Evolutionary conservation across 2,888 invertebrate genomes (phyloP), one percentile per base, ranked within the genome.

Genomic region (Caenorhabditis zanzibari): DNA sequence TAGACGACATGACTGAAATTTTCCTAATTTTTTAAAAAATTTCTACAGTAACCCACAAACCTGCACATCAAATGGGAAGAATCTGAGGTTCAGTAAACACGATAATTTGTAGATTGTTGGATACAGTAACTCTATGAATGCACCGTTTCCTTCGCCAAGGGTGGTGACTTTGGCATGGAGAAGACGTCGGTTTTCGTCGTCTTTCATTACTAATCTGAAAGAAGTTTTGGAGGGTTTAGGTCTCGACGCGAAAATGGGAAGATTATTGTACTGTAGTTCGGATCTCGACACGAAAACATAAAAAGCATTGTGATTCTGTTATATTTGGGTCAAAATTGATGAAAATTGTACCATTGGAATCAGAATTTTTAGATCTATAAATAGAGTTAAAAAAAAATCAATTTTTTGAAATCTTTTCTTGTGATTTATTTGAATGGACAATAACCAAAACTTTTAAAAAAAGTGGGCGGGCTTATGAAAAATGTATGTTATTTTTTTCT

Each of bases 31-130:
- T 54, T 54, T 54, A 1, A 54, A 54, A 14, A 26, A 5, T 5
- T 16, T 19, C 47, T 7, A 47, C 47, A 19, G 47, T 47, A 38
- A 2, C 10, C 38, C 12, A 38, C 38, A 38, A 10, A 86, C 88
- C 82, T 89, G 89, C n/a, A 87, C 81, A 73, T 89, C 89, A 64
- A 87, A 90, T 10, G 90, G 90, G 54, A 90, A 88, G 59, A 88
- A 86, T 59, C 83, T 26, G 10, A 88, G 58, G 47, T 89, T 84
- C 32, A 90, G 72, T 2, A 85, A 77, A 75, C 90, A 90, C 2
- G 85, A 84, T 26, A 90, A 80, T 56, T 90, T 90, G 82, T 89
- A 90, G 32, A 91, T 87, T 0, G 90, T 90, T 26, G 91, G 91
- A 56, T 91, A 91, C 12, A 90, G 82, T 1, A 90, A 61, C 49